phyloP scores from a whole-genome alignment of 1,140 invertebrate species.

The Dreissena polymorpha region DNA sequence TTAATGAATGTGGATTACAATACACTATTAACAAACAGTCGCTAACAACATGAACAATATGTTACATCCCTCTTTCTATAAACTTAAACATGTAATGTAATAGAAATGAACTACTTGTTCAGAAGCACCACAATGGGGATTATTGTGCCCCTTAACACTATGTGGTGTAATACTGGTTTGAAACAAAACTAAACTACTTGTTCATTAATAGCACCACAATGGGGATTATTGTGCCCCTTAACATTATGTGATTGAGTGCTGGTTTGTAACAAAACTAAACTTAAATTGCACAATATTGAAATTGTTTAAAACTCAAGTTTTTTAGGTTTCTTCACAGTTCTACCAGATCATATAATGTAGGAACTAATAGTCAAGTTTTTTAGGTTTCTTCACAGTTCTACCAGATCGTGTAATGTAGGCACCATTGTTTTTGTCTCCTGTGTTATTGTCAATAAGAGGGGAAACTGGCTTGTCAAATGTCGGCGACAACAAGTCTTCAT shows the following conservation, averaged over 20 bases:
- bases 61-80: too few species aligned
- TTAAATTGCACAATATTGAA: neutral
- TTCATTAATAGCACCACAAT: neutral
- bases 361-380: neutral
- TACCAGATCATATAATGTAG: neutral
- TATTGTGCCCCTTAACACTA: slow-evolving; percentile 9
- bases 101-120: neutral
- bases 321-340: neutral
- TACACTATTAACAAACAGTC: too few species aligned
- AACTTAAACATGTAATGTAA: too few species aligned
- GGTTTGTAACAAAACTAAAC: too few species aligned
- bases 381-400: neutral
- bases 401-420: neutral
- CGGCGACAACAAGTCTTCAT: too few species aligned
- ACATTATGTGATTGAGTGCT: neutral
- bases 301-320: neutral
- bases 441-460: too few species aligned
- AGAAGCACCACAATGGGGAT: neutral
- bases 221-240: neutral
- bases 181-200: neutral
- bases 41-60: too few species aligned
- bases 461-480: too few species aligned
- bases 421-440: neutral
- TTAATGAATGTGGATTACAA: neutral
- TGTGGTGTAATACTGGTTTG: neutral